Base-by-base conservation (phyloP, 1,140 invertebrate genomes). In the Aphaenogaster rudis region DNA sequence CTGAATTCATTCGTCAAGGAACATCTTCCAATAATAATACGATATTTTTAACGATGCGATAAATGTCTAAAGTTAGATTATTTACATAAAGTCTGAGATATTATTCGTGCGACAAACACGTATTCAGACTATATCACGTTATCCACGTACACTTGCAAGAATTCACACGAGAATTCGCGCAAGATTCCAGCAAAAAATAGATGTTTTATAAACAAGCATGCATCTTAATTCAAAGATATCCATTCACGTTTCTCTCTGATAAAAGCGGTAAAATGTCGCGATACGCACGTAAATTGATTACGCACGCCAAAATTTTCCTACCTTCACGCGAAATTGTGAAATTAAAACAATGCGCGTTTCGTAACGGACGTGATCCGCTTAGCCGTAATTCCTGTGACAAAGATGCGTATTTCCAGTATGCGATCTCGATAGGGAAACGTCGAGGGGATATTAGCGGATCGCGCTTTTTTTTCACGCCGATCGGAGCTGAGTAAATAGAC, bases 201-300 rank as follows among this genome's bases (percentile, higher is more conserved):
- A 21, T 57, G 57, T 77, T 77, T 76, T 42, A 76, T 59, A 76
- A 76, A 28, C 36, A 59, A 21, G 52, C 52, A 15, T 57, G 6
- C 13, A 39, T 21, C 3, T 15, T 1, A 15, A 61, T 39, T n/a
- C 15, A 17, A 15, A 15, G 36, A n/a, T 66, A 45, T 36, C 2
- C 52, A 21, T 39, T 21, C 21, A 15, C n/a, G 13, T 13, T 59
- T 6, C 5, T 21, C 36, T 36, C 36, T 17, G 52, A 76, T 76
- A 57, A 13, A 28, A 17, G 3, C 36, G 33, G 9, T 3, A 11
- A 52, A 39, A 39, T 36, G 21, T 36, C 5, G 6, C 9, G 50
- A 57, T 79, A 79, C 42, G 39, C 13, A 42, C 13, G 1, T 33
- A 79, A 63, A 48, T 3, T 66, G 77, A 79, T 78, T 78, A 77